Conservation (phyloP, 2,888 invertebrate genomes). For the Protodeltote pygarga region DNA sequence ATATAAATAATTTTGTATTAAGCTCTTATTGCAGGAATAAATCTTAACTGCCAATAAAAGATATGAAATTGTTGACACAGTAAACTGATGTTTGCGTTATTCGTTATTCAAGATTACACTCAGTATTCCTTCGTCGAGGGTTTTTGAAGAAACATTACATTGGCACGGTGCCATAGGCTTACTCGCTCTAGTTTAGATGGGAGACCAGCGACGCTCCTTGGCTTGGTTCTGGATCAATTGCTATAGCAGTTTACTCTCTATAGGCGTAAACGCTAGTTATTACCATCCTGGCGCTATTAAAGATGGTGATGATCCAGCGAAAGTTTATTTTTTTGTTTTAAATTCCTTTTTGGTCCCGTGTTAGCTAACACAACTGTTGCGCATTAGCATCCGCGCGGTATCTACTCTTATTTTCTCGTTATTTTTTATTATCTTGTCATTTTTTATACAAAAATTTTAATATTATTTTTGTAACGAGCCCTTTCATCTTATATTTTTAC, state of each 20-base stretch:
- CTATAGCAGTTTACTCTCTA: conserved; percentile 85
- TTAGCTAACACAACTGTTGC: no score
- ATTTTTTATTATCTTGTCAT: no score
- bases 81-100: conserved; percentile 7
- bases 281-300: conserved; percentile 93
- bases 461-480: no score
- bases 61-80: conserved; percentile 4
- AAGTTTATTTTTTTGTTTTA: conserved; percentile 10
- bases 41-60: background rate
- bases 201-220: conserved; percentile 64
- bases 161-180: conserved; percentile 73
- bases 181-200: conserved; percentile 77
- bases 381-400: no score
- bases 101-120: conserved; percentile 62
- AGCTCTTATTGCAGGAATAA: background rate
- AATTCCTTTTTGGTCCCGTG: no score
- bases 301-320: conserved; percentile 89
- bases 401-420: no score
- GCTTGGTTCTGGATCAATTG: conserved; percentile 83
- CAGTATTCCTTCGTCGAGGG: conserved; percentile 60
- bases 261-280: conserved; percentile 92
- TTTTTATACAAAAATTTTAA: no score
- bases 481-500: no score
- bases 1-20: background rate
- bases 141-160: conserved; percentile 66